These are phyloP conservation scores for Acrocephalus arundinaceus DNA, from an alignment of 2,113 vertebrate species.

Conservation along the genomic window DNA sequence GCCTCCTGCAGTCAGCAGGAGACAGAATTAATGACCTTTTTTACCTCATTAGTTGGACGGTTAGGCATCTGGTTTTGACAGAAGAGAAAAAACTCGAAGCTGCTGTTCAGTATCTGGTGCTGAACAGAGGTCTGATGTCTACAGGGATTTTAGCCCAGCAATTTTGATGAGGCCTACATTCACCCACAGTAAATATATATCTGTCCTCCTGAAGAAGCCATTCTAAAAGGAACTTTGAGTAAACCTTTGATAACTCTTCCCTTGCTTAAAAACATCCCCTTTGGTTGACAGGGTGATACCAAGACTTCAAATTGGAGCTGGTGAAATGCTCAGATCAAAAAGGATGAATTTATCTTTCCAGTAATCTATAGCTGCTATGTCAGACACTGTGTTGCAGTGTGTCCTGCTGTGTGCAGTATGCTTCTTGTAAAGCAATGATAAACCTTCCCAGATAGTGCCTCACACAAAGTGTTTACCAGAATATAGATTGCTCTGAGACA, in stretches of 20 bases:
- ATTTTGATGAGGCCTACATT: conserved; percentile 31
- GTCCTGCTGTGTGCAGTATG: conserved; percentile 40
- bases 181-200: background rate
- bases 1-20: background rate
- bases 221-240: conserved; percentile 33
- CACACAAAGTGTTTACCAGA: conserved; percentile 17
- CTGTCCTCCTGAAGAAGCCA: background rate
- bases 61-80: conserved; percentile 17
- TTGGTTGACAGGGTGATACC: conserved; percentile 1
- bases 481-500: conserved; percentile 18
- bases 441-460: conserved; percentile 13
- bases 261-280: conserved; percentile 31
- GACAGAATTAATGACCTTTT: conserved; percentile 5
- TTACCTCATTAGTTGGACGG: background rate
- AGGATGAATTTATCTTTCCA: conserved; percentile 40
- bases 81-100: background rate
- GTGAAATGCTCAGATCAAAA: conserved; percentile 25
- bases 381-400: background rate
- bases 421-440: conserved; percentile 10
- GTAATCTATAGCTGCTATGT: conserved; percentile 45
- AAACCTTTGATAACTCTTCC: conserved; percentile 47
- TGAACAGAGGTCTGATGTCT: background rate
- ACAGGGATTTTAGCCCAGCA: background rate
- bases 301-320: conserved; percentile 31
- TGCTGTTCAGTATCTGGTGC: background rate